Conservation (phyloP, 2,888 invertebrate species). For the Magallana nippona region DNA sequence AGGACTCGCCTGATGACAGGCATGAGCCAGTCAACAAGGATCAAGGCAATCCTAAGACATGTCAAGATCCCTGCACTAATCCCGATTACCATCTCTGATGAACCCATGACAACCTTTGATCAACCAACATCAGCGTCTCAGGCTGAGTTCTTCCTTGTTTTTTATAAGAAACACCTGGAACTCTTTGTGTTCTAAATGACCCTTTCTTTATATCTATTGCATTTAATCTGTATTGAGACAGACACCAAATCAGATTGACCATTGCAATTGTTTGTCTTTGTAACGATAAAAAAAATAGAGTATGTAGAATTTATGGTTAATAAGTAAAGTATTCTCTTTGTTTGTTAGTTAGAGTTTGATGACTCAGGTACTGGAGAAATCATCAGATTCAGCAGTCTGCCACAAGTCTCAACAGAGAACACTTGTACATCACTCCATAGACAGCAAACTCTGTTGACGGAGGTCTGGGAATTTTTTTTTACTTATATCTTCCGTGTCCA, state of each 20-base stretch:
- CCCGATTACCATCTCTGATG: constrained; percentile 24
- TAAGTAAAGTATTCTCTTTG: too few species aligned
- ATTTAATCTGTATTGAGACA: too few species aligned
- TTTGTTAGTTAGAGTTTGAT: too few species aligned
- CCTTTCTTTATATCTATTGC: not conserved
- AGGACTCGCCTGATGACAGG: constrained; percentile 11
- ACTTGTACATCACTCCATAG: not conserved
- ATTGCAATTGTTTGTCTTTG: too few species aligned
- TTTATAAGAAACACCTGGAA: constrained; percentile 13
- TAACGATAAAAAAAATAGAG: too few species aligned
- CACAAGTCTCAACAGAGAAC: too few species aligned
- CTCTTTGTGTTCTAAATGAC: not conserved
- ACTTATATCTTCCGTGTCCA: constrained; percentile 9
- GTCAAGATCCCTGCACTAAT: not conserved
- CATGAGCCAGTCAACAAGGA: not conserved
- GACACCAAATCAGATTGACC: too few species aligned
- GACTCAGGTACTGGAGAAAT: too few species aligned
- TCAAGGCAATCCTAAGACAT: constrained; percentile 21
- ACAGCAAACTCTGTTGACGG: not conserved
- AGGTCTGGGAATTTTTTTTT: not conserved
- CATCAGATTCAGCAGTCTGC: too few species aligned
- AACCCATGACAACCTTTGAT: constrained; percentile 33
- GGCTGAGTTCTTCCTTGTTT: not conserved
- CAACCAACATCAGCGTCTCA: not conserved
- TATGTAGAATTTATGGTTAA: too few species aligned